Evolutionary conservation across 2,797 vertebrate genomes (phyloP).

Genomic region (Margarornis squamiger): DNA sequence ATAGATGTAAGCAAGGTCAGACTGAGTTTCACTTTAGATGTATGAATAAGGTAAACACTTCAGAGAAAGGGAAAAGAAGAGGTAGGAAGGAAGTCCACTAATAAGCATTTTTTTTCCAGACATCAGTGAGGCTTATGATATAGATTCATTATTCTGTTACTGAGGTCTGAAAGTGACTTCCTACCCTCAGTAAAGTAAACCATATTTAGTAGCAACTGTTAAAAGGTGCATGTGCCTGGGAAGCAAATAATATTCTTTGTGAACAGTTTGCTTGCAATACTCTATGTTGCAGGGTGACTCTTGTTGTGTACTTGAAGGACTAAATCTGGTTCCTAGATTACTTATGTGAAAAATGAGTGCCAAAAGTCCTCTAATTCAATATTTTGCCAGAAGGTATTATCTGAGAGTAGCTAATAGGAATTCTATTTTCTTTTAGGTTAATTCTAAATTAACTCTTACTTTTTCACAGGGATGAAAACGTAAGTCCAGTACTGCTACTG

Average conservation of each 20-base stretch:
- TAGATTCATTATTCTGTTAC: neutral
- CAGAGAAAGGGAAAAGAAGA: neutral
- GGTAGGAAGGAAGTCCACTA: neutral
- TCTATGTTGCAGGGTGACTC: neutral
- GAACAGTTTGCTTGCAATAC: neutral
- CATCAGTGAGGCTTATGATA: neutral
- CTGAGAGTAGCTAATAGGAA: neutral
- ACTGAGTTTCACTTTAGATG: neutral
- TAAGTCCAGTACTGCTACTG: neutral
- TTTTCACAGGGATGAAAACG: neutral
- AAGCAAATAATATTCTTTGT: neutral
- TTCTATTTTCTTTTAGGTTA: neutral
- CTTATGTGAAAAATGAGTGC: neutral
- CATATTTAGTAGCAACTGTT: neutral
- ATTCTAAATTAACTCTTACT: neutral
- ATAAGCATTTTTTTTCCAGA: neutral
- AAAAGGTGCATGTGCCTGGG: neutral
- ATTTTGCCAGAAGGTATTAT: neutral
- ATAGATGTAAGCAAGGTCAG: neutral
- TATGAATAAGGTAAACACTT: neutral
- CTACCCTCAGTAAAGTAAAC: neutral
- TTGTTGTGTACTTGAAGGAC: neutral
- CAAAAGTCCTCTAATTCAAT: neutral
- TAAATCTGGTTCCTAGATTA: neutral
- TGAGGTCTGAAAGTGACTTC: slow-evolving; percentile 6